Percentiles rank a stretch among this genome's conserved stretches.
Evolutionary conservation across 2,113 vertebrate species (phyloP).

Genomic region (Lipotes vexillifer): DNA sequence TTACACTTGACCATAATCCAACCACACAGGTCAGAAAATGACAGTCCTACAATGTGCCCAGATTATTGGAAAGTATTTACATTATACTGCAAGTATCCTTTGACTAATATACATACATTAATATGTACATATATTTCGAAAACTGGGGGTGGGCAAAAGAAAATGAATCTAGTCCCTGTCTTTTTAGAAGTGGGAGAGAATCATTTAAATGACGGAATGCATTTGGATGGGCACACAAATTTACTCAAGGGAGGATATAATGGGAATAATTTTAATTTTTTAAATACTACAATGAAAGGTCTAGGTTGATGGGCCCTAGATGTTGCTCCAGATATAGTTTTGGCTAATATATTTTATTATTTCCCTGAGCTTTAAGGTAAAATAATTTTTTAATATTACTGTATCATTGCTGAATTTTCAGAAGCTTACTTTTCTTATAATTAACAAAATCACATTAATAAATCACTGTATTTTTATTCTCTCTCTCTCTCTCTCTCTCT

Average conservation of each 20-base stretch:
- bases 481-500: not conserved
- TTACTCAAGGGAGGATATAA: not conserved
- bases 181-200: not conserved
- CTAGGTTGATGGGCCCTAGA: not conserved
- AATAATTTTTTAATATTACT: not conserved
- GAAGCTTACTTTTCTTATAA: not conserved
- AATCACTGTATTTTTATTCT: not conserved
- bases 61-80: not conserved
- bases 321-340: not conserved
- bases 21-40: not conserved
- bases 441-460: not conserved
- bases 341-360: not conserved
- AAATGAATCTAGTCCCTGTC: not conserved
- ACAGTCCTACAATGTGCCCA: not conserved
- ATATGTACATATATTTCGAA: too few species aligned
- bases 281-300: not conserved
- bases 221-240: not conserved
- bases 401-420: not conserved
- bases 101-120: not conserved
- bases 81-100: not conserved
- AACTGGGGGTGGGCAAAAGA: not conserved
- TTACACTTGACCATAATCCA: not conserved
- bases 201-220: not conserved
- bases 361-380: not conserved
- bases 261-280: not conserved